Evolutionary conservation across 2,888 invertebrate genomes (phyloP).

Genomic region (Dryocosmus kuriphilus): DNA sequence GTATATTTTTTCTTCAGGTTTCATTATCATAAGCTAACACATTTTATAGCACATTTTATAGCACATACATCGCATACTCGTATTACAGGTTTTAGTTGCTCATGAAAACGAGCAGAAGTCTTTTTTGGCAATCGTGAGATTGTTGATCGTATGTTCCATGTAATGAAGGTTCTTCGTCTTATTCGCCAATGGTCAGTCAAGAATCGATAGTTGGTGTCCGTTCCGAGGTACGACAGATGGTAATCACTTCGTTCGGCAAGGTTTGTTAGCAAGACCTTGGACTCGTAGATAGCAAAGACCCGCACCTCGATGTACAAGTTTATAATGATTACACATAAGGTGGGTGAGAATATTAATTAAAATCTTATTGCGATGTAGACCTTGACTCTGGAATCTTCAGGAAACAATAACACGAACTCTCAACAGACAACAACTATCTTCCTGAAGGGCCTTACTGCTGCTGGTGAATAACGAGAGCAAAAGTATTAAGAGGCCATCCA

Average conservation of each 20-base stretch:
- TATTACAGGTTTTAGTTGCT: background rate
- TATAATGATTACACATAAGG: background rate
- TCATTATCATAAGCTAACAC: background rate
- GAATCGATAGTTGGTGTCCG: slow-evolving; percentile 38
- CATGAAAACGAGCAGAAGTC: background rate
- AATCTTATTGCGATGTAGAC: background rate
- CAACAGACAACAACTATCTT: background rate
- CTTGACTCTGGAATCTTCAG: background rate
- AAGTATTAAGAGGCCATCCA: too few relatives aligned
- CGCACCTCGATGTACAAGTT: background rate
- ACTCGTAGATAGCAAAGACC: slow-evolving; percentile 36
- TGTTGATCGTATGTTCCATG: background rate
- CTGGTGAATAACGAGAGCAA: too few relatives aligned
- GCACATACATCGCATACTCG: background rate
- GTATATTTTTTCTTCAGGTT: background rate
- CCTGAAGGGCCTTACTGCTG: background rate
- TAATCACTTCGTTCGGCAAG: slow-evolving; percentile 60
- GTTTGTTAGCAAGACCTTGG: background rate
- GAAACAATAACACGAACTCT: background rate
- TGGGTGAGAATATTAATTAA: background rate
- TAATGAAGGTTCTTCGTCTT: background rate
- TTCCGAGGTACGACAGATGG: slow-evolving; percentile 63
- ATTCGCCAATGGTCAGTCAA: background rate
- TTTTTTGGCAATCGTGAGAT: background rate
- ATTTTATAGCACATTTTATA: background rate